Conservation (phyloP, 2,113 vertebrate species). For the Oncorhynchus keta region DNA sequence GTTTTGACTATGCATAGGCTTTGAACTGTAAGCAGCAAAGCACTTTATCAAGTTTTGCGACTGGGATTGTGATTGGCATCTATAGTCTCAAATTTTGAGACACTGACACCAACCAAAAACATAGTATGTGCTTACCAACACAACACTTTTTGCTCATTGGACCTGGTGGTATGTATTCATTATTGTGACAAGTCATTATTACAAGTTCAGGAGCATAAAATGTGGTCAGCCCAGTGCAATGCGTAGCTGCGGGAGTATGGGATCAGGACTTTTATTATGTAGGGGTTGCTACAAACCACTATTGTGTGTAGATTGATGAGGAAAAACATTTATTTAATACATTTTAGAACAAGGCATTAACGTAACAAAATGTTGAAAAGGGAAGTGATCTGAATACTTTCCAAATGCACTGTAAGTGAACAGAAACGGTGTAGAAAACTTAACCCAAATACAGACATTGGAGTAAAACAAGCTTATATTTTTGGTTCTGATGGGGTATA, state of each 20-base stretch:
- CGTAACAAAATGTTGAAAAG: too few relatives aligned
- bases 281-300: not conserved
- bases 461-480: too few relatives aligned
- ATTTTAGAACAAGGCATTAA: too few relatives aligned
- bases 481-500: too few relatives aligned
- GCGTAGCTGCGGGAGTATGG: not conserved
- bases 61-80: not conserved
- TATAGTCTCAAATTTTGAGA: not conserved
- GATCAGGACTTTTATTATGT: not conserved
- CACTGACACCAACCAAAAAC: not conserved
- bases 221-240: not conserved
- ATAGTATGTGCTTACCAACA: not conserved
- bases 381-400: too few relatives aligned
- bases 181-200: too few relatives aligned
- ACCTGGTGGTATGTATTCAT: not conserved
- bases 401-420: too few relatives aligned
- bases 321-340: too few relatives aligned
- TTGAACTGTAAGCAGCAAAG: not conserved
- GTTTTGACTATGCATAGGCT: slow-evolving; percentile 27
- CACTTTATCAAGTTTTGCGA: not conserved
- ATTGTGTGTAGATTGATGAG: not conserved
- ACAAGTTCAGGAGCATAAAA: not conserved
- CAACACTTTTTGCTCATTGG: not conserved
- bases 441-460: too few relatives aligned
- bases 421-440: too few relatives aligned